Conservation (phyloP, 92 coral and sea anemone species). For the Porites divaricata region DNA sequence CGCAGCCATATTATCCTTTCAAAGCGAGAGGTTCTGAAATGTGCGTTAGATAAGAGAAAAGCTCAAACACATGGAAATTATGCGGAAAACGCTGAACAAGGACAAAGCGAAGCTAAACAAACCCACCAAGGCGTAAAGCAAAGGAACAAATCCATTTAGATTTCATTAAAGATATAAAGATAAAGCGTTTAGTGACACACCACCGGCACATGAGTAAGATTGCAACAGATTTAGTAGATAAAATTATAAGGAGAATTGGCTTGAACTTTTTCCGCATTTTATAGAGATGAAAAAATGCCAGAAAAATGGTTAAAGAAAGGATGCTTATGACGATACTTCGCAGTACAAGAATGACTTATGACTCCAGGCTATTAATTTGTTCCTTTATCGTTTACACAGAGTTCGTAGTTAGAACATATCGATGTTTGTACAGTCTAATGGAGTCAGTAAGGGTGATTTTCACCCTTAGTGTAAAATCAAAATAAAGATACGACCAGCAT, state of each 20-base stretch:
- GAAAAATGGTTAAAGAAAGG: not conserved
- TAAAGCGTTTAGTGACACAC: slow-evolving; percentile 3
- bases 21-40: no score
- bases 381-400: not conserved
- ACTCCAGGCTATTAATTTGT: not conserved
- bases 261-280: not conserved
- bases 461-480: no score
- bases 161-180: not conserved
- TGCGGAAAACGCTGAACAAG: no score
- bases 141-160: not conserved
- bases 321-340: not conserved
- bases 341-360: not conserved
- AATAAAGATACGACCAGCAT: not conserved
- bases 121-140: slow-evolving; percentile 8
- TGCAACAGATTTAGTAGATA: not conserved
- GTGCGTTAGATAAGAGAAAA: no score
- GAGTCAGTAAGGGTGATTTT: no score
- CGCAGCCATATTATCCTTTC: no score
- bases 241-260: not conserved
- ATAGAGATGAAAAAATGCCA: not conserved
- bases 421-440: not conserved
- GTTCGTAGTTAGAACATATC: not conserved
- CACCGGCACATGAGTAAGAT: not conserved
- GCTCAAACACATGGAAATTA: no score
- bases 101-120: not conserved